Base-by-base conservation (phyloP, 2,888 invertebrate genomes). In the Ennomos quercinarius region DNA sequence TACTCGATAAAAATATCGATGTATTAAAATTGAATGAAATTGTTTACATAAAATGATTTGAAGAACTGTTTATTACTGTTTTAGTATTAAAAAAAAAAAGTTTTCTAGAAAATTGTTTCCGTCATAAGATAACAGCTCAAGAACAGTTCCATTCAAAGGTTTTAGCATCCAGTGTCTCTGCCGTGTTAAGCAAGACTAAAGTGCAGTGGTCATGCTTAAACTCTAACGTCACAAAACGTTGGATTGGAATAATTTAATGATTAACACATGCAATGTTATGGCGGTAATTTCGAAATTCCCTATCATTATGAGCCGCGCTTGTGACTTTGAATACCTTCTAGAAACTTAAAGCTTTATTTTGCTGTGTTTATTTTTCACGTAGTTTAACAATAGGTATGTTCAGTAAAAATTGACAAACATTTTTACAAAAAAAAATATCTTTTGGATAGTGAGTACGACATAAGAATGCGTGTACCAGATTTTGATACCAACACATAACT, bases 151-250 rank as follows among this genome's bases (percentile, higher is more conserved):
- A 27, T 27, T 27, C 27, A 65, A 67, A 62, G 67, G 66, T 54
- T 50, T 10, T 55, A 68, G 69, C 69, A 68, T 81, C 77, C 77
- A 67, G 78, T 77, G 82, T 79, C 74, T 74, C 67, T 58, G 65
- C 64, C 58, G 69, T 71, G 75, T 71, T 64, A 75, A 77, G 78
- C 76, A 70, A 66, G 65, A 64, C 68, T 70, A 68, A 60, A 58
- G 70, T 70, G 70, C 70, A 49, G 70, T 70, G 66, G 48, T 58
- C 70, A 70, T 66, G 68, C 70, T 66, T 65, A 65, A 48, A 51
- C 36, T 61, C 61, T 67, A 66, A 52, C 45, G 53, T 50, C 53
- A 58, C 40, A 57, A 64, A 56, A 61, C 61, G 60, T 57, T 65
- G 51, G 58, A 62, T 60, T 63, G 45, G 48, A 45, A 57, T 60